Base-by-base conservation (phyloP, 2,797 vertebrate genomes). In the Phrynocephalus guinanensis region DNA sequence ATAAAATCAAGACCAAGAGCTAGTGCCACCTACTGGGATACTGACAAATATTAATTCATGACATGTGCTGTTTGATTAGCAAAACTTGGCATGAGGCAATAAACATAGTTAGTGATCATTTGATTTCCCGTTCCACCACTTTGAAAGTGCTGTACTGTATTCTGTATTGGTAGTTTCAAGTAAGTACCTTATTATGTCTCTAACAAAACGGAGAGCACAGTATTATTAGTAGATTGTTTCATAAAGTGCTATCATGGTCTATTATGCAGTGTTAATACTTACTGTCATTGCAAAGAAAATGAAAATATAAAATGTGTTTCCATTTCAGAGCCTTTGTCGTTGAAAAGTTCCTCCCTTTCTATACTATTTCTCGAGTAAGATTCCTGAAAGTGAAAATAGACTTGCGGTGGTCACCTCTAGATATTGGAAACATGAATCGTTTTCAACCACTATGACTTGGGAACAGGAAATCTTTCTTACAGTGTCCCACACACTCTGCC, bases 11-110 rank as follows among this genome's bases (percentile, higher is more conserved):
- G 24, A 48, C 66, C 33, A n/a, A 86, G 91, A 93, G 72, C 44
- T 91, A 87, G 83, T 90, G 90, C 89, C 94, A 93, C 83, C 92
- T 95, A 68, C 92, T 88, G 91, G 81, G 28, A 0, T 5, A 71
- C 44, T 72, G 26, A 3, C 50, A 22, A 88, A 79, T 56, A 48
- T 24, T 30, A 75, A 66, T 79, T 52, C 5, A 86, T 72, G 56
- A 5, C 10, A 85, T n/a, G 56, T 22, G 80, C 6, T 68, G 13
- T 71, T 68, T 50, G n/a, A 79, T 84, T 52, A 84, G 4, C 13
- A 79, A 48, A 78, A 1, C 22, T 33, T 16, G 10, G 83, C 56
- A 90, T 2, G 2, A 92, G 0, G 20, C 79, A 86, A 73, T 15
- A 63, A 15, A 71, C 5, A 24, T 80, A n/a, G 6, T 22, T 78